Evolutionary conservation across 2,113 vertebrate species (phyloP).

Genomic region (Arizona elegans): DNA sequence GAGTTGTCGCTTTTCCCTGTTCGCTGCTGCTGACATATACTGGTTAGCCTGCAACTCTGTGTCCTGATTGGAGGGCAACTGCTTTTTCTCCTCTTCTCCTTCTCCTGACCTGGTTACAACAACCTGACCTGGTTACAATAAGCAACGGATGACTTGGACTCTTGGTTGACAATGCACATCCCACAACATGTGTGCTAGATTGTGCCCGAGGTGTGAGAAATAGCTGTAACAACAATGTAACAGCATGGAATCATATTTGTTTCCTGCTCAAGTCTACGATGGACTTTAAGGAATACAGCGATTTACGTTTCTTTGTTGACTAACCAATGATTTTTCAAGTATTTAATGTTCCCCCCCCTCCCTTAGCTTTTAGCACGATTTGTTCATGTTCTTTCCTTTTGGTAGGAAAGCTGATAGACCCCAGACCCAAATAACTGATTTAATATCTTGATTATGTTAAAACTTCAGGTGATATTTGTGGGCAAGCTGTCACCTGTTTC

Average conservation of each 20-base stretch:
- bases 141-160: not conserved
- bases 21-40: too few species aligned
- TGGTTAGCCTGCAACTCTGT: too few species aligned
- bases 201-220: not conserved
- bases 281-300: slow-evolving; percentile 40
- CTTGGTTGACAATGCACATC: not conserved
- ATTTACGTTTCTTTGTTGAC: slow-evolving; percentile 21
- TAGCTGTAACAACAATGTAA: not conserved
- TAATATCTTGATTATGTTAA: slow-evolving; percentile 61
- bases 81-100: not conserved
- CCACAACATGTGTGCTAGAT: not conserved
- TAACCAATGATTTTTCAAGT: slow-evolving; percentile 32
- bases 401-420: slow-evolving; percentile 22
- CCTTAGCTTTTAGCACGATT: slow-evolving; percentile 34
- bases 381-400: slow-evolving; percentile 26
- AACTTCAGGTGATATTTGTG: slow-evolving; percentile 56
- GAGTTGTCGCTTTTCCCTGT: too few species aligned
- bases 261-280: slow-evolving; percentile 29
- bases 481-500: slow-evolving; percentile 62
- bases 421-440: slow-evolving; percentile 41
- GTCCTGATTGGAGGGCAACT: too few species aligned
- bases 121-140: not conserved
- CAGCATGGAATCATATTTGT: slow-evolving; percentile 7
- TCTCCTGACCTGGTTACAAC: not conserved
- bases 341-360: not conserved